These are phyloP conservation scores for Bursaphelenchus mucronatus DNA, from an alignment of 1,140 invertebrate species.

Conservation along the genomic window DNA sequence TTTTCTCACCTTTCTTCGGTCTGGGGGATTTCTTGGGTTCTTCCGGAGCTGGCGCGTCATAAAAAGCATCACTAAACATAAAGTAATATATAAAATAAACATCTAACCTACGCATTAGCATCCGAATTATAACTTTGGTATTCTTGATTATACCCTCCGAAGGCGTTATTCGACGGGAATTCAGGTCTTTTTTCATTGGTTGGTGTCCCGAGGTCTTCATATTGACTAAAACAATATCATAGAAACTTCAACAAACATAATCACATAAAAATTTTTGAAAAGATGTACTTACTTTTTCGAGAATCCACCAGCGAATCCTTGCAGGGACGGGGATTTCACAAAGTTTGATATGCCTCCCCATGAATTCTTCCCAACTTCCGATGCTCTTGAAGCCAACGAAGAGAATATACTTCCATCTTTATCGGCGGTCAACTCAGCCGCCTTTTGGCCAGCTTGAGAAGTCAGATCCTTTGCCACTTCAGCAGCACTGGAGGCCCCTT, in stretches of 20 bases:
- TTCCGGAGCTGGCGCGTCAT: conserved; percentile 24
- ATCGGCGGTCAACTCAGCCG: conserved; percentile 47
- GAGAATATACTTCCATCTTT: conserved; percentile 28
- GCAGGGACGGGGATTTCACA: conserved; percentile 57
- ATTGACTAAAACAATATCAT: conserved; percentile 42
- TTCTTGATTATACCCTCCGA: too few species aligned
- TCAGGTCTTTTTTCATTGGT: conserved; percentile 10
- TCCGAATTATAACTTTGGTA: too few species aligned
- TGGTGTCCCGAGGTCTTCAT: conserved; percentile 45
- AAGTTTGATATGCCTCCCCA: conserved; percentile 54
- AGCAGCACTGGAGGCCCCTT: conserved; percentile 54
- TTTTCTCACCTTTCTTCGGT: conserved; percentile 18
- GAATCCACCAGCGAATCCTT: conserved; percentile 40
- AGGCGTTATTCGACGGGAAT: background rate
- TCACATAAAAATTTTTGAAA: conserved; percentile 18
- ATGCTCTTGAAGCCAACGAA: conserved; percentile 45
- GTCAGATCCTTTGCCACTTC: conserved; percentile 53
- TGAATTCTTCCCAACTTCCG: conserved; percentile 54
- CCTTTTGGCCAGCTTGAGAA: conserved; percentile 51
- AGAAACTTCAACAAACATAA: conserved; percentile 20
- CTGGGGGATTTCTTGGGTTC: conserved; percentile 22
- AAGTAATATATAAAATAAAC: background rate
- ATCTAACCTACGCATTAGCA: too few species aligned
- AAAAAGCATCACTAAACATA: conserved; percentile 19
- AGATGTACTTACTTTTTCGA: conserved; percentile 29